A percentile compares a stretch with the other conserved stretches of the same genome.
phyloP scores from a whole-genome alignment of 2,113 vertebrate species.

The Ammodytes dubius region DNA sequence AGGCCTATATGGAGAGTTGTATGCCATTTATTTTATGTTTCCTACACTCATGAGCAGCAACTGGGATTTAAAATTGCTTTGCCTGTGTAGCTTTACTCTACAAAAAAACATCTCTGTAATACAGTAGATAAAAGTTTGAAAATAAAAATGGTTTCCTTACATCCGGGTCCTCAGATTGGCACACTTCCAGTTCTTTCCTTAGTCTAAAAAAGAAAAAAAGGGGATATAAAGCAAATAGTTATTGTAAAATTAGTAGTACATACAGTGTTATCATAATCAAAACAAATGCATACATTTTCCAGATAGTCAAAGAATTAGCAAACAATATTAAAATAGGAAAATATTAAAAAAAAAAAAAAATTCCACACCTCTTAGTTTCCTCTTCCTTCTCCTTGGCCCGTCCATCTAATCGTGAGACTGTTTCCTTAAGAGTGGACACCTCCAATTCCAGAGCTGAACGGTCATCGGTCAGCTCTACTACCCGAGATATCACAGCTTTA shows the following conservation, averaged over 20 bases:
- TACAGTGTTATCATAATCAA: not conserved
- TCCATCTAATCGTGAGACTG: conserved; percentile 72
- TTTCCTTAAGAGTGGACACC: conserved; percentile 77
- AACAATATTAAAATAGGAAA: not conserved
- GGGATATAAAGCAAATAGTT: not conserved
- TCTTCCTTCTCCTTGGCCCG: conserved; percentile 84
- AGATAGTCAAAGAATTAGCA: not conserved
- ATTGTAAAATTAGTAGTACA: not conserved
- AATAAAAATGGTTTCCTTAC: conserved; percentile 63
- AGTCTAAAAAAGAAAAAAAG: conserved; percentile 64
- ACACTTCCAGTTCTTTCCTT: conserved; percentile 79
- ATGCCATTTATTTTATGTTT: not conserved
- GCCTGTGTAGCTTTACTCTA: not conserved
- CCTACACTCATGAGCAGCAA: not conserved
- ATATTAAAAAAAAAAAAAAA: not conserved
- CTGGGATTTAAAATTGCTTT: not conserved
- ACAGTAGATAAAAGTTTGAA: not conserved
- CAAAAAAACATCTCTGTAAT: not conserved
- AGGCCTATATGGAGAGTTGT: conserved; percentile 53
- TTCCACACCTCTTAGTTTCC: conserved; percentile 81
- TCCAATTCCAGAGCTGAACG: conserved; percentile 81
- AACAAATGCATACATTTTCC: not conserved
- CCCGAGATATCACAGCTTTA: conserved; percentile 82
- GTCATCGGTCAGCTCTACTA: conserved; percentile 85
- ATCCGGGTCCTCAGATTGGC: conserved; percentile 76